Evolutionary conservation across 1,140 invertebrate species (phyloP).

Genomic region (Doryteuthis pealeii): DNA sequence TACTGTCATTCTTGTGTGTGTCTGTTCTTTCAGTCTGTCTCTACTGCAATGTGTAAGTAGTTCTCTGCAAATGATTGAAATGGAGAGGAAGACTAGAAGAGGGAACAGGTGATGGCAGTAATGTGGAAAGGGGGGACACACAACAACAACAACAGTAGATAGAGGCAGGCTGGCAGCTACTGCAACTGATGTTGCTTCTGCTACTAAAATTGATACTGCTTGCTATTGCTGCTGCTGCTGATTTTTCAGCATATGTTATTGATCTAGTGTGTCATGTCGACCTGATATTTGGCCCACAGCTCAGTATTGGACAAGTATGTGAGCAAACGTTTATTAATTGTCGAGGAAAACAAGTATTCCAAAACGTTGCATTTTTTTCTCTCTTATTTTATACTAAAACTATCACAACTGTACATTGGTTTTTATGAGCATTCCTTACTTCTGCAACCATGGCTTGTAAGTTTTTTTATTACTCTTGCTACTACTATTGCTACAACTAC

Average conservation of each 20-base stretch:
- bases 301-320: constrained; percentile 1
- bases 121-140: too few species aligned
- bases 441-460: constrained; percentile 1
- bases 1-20: too few species aligned
- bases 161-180: neutral
- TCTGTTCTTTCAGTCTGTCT: too few species aligned
- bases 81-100: too few species aligned
- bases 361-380: too few species aligned
- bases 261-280: constrained; percentile 3
- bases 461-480: neutral
- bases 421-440: neutral
- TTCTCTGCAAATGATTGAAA: too few species aligned
- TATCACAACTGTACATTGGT: neutral
- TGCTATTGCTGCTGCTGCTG: neutral
- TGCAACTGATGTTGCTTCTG: neutral
- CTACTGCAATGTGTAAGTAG: too few species aligned
- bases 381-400: neutral
- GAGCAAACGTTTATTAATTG: neutral
- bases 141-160: too few species aligned
- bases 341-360: neutral
- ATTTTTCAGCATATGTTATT: neutral
- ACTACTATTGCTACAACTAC: neutral
- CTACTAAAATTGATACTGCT: neutral
- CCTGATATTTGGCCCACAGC: constrained; percentile 3
- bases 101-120: too few species aligned